Base-by-base conservation (phyloP, 1,140 invertebrate species). In the Lepidurus couesii region DNA sequence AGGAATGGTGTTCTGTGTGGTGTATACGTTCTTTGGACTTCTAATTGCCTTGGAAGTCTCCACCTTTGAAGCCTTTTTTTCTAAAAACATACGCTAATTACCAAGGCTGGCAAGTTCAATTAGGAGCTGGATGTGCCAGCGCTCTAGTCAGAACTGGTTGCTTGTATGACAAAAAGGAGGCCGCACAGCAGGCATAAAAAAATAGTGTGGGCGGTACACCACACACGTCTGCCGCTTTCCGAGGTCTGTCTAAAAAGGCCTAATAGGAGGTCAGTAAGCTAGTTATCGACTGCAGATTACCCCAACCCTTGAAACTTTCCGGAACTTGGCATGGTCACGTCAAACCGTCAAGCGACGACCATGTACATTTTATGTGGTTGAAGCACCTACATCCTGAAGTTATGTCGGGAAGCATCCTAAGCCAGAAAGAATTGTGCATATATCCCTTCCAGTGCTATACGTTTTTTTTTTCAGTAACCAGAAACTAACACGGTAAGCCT, bases 401-500 rank as follows among this genome's bases (percentile, higher is more conserved):
- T n/a, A 21, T n/a, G 53, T 65, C 53, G 16, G 3, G 3, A 65
- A 65, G 16, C 2, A 34, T 34, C 34, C 34, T 34, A 34, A 34
- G 34, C 34, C 34, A 34, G 34, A 34, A 34, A 34, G 34, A 34
- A 34, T 4, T 34, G 34, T 34, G 4, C 34, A 4, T 34, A 34
- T 34, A 34, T 34, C 34, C 34, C 34, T 34, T 34, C 34, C 34
- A 34, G 34, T 34, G 34, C 34, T 4, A 34, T 34, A 34, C 34
- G 34, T 34, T 0, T 34, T 34, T 34, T 65, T 21, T 65, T n/a
- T 65, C 16, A 13, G 53, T 65, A 65, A 65, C 53, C 53, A 65
- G n/a, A 65, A 65, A 65, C 53, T 21, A 65, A 65, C 53, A 65
- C 53, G 8, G 53, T 65, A 65, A 65, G 53, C 53, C 21, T 65